phyloP scores from a whole-genome alignment of 2,113 vertebrate species.

The Microcebus ravelobensis region DNA sequence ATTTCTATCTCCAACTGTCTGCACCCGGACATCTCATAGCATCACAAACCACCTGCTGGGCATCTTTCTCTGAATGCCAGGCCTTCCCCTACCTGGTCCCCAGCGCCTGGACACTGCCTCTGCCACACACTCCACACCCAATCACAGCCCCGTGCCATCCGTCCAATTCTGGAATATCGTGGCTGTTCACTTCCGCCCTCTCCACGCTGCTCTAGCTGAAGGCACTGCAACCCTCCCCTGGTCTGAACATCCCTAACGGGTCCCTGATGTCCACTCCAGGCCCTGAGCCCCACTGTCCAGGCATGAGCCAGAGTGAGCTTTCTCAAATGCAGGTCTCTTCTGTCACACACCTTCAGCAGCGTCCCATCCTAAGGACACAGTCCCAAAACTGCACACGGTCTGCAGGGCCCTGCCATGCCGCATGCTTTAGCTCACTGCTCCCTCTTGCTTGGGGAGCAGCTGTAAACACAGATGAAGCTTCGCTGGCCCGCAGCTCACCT shows the following conservation, averaged over 20 bases:
- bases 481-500: too few species aligned
- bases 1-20: background rate
- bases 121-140: background rate
- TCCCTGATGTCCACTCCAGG: background rate
- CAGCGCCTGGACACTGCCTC: too few species aligned
- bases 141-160: background rate
- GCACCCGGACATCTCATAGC: background rate
- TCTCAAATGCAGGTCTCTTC: background rate
- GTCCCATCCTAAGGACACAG: background rate
- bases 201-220: background rate
- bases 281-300: background rate
- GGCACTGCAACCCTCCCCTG: background rate
- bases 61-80: too few species aligned
- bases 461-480: too few species aligned
- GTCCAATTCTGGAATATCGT: background rate
- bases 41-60: background rate
- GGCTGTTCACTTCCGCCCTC: too few species aligned
- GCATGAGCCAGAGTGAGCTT: background rate
- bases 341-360: background rate
- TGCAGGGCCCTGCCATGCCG: too few species aligned
- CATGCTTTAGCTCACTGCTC: too few species aligned
- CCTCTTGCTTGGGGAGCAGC: too few species aligned
- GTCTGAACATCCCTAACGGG: background rate
- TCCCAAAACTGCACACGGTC: too few species aligned
- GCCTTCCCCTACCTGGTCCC: too few species aligned